Base-by-base conservation (phyloP, 2,888 invertebrate genomes). In the Tridacna crocea region DNA sequence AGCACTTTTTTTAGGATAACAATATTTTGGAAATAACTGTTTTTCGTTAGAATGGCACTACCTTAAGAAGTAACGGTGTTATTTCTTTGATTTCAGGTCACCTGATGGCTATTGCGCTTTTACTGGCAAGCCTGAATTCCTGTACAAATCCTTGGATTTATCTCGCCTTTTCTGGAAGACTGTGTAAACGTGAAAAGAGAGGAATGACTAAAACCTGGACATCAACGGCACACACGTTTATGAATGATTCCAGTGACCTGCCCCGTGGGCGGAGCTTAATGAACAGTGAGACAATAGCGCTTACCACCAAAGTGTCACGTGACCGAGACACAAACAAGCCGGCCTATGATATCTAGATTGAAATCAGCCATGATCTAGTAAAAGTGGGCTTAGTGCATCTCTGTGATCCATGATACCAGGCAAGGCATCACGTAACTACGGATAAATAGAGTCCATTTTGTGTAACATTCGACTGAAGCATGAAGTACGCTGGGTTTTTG, bases 101-200 rank as follows among this genome's bases (percentile, higher is more conserved):
- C 55, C 72, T 87, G 13, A 89, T 90, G 80, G 88, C 89, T 11
- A 90, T 92, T 22, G 83, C 89, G 22, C 77, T 88, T 12, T 79
- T 92, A 27, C 80, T 92, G 65, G 90, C 90, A 0, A 88, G 96
- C 88, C 95, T 97, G 72, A 97, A 97, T 90, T 96, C 96, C 88
- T 96, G 96, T 91, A 96, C 96, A 48, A 96, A 96, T 88, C 95
- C 95, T 0, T 95, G 95, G 95, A 95, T 95, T 77, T 95, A 95
- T 88, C 91, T 95, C 77, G 90, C 89, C 0, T 91, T 91, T 77
- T 95, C 95, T 84, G 94, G 94, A 48, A 47, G 84, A 48, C 51
- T 87, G 13, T 82, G 84, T 47, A 60, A 75, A 13, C 72, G 66
- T 24, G 46, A 66, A n/a, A 58, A 77, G 47, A 66, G 78, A 11